Conservation (phyloP, 2,797 vertebrate species). For the Acanthornis magna region DNA sequence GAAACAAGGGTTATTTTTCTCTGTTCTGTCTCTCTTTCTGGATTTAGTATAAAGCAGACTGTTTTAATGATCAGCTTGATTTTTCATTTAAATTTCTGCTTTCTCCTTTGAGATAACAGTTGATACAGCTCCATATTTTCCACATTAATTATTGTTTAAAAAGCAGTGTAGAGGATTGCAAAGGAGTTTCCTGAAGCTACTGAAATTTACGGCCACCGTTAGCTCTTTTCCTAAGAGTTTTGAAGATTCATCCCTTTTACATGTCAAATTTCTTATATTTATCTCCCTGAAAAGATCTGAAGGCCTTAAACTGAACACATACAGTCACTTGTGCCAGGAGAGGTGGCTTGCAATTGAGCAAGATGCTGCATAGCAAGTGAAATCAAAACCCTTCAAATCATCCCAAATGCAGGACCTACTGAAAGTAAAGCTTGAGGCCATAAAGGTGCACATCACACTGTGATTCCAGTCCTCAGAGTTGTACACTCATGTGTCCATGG, state of each 20-base stretch:
- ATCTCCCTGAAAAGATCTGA: not conserved
- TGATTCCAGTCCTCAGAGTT: not conserved
- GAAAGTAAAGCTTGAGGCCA: not conserved
- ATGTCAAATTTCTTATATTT: not conserved
- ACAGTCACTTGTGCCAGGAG: not conserved
- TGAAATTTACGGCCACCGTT: not conserved
- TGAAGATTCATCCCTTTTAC: not conserved
- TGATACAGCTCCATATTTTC: not conserved
- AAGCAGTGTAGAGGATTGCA: not conserved
- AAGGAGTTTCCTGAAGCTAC: not conserved
- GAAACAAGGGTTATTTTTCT: not conserved
- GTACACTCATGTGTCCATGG: rapidly evolving
- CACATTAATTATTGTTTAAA: not conserved
- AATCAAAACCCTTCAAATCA: not conserved
- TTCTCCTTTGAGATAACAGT: not conserved
- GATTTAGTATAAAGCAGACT: not conserved
- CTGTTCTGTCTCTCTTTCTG: not conserved
- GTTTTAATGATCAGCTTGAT: not conserved
- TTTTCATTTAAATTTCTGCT: not conserved
- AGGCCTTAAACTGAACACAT: not conserved
- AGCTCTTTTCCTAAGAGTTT: not conserved
- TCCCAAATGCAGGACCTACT: not conserved
- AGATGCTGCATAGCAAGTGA: not conserved
- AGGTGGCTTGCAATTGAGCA: not conserved
- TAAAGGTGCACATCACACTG: not conserved